Evolutionary conservation across 37 sponge, comb jelly and placozoan species (phyloP), one percentile per base, ranked within the genome.

Genomic region (Halisarca cf. caerulea): DNA sequence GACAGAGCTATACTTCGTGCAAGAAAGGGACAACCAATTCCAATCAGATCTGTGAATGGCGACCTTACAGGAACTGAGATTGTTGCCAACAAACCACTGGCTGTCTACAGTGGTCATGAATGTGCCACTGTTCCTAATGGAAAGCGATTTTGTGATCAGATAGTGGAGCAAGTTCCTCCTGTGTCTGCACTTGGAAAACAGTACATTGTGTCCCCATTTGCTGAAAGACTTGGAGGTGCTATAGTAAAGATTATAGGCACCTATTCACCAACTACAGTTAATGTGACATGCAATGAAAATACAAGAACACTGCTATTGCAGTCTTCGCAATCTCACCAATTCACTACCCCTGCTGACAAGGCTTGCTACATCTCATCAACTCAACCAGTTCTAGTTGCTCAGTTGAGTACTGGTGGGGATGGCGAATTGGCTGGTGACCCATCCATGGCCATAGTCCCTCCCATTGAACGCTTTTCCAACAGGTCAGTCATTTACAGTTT

Each of bases 101-200:
- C 72, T 37, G 72, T 71, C 8, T 37, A 30, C 28, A 37, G 39
- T 33, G 72, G 72, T 30, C 72, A 71, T 71, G 72, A 71, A 36
- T 71, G 72, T 36, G 40, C 40, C 7, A 36, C 40, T 14, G 39
- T 71, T 8, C 72, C 72, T 38, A 71, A 5, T 20, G 5, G 39
- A 20, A 71, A 20, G 32, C 39, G 28, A 7, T 71, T 20, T 30
- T 71, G 72, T 71, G 72, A 71, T 18, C 72, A 71, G 20, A 23
- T 71, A 20, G 41, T 71, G 37, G 72, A 71, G 72, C 72, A 71
- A 36, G 18, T 71, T 8, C 72, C 72, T 71, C 72, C 72, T 38
- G 72, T 71, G 3, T 71, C 72, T 20, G 5, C 37, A 5, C 40
- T 32, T 5, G 72, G 72, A 30, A 71, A 4, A 30, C 35, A 33